Conservation (phyloP, 2,888 invertebrate genomes). For the Dynastes maya region DNA sequence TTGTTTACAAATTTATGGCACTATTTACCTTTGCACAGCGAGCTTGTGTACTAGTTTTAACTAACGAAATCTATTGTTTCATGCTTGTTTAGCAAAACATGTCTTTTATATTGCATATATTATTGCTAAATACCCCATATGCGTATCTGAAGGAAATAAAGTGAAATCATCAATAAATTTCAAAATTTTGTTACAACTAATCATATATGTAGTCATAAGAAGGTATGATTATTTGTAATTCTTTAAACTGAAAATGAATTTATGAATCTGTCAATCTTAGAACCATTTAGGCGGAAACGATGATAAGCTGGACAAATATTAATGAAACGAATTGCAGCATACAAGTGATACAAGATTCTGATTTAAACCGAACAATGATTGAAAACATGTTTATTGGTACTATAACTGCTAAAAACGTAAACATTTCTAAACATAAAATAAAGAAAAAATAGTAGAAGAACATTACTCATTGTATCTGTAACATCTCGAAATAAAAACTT, state of each 20-base stretch:
- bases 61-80: no score
- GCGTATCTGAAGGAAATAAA: no score
- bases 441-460: background rate
- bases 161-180: no score
- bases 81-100: no score
- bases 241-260: background rate
- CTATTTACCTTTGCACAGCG: no score
- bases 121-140: no score
- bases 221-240: background rate
- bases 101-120: no score
- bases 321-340: background rate
- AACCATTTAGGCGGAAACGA: background rate
- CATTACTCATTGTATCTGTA: background rate
- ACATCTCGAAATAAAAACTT: constrained; percentile 10
- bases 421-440: constrained; percentile 8
- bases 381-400: constrained; percentile 3
- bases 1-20: no score
- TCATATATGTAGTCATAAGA: no score
- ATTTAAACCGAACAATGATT: constrained; percentile 3
- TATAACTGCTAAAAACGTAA: constrained; percentile 6
- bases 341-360: background rate
- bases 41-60: no score
- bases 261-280: no score
- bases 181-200: no score
- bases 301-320: background rate